Conservation (phyloP, 1,140 invertebrate species). For the Lepidurus apus region DNA sequence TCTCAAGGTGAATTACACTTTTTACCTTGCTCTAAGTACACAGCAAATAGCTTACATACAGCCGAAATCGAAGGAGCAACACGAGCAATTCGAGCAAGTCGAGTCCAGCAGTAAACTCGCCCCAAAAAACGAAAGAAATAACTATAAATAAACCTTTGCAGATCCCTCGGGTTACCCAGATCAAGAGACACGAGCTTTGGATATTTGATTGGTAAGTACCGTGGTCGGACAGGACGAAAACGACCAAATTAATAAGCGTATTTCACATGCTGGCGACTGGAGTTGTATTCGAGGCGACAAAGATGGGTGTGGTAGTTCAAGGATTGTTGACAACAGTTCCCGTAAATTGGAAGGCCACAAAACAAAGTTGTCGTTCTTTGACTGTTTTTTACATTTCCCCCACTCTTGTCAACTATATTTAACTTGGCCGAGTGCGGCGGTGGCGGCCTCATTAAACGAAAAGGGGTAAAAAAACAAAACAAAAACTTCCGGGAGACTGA, state of each 20-base stretch:
- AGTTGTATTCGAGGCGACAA: neutral
- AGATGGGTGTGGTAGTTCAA: neutral
- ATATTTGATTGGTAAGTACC: neutral
- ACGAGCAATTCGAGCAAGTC: too few relatives aligned
- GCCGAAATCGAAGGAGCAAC: too few relatives aligned
- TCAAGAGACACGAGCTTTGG: neutral
- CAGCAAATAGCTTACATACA: too few relatives aligned
- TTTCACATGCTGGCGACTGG: neutral
- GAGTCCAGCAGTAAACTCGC: too few relatives aligned
- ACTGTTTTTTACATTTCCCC: neutral
- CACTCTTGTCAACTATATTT: neutral
- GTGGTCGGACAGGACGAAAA: neutral
- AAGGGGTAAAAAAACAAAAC: neutral
- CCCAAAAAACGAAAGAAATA: too few relatives aligned
- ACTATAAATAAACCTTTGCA: neutral
- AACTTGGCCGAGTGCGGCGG: neutral
- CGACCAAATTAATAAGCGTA: neutral
- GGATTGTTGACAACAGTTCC: neutral
- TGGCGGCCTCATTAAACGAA: neutral
- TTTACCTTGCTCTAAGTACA: too few relatives aligned
- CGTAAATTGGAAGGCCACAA: neutral
- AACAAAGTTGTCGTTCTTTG: neutral
- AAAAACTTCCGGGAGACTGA: neutral
- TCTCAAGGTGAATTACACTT: too few relatives aligned
- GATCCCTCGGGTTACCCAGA: neutral